phyloP scores from a whole-genome alignment of 1,140 invertebrate genomes.

The Listronotus bonariensis region DNA sequence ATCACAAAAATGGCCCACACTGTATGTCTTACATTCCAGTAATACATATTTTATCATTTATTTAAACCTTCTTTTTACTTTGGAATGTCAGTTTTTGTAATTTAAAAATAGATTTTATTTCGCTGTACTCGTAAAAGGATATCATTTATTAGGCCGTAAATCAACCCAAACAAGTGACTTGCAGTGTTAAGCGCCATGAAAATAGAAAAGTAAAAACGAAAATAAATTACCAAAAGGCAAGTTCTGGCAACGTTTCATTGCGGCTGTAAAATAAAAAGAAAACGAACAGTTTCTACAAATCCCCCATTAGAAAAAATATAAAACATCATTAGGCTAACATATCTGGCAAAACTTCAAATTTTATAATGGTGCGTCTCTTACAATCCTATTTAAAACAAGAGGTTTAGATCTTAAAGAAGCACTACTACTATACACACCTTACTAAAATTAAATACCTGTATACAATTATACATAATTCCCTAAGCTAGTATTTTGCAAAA shows the following conservation, averaged over 20 bases:
- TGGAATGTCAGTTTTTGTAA: background rate
- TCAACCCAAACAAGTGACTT: slow-evolving; percentile 24
- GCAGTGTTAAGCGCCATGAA: slow-evolving; percentile 13
- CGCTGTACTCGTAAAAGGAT: background rate
- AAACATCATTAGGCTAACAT: slow-evolving; percentile 10
- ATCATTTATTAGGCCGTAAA: slow-evolving; percentile 21
- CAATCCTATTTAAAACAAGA: no score
- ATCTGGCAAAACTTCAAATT: slow-evolving; percentile 18
- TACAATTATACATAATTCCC: no score
- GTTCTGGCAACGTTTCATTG: slow-evolving; percentile 9
- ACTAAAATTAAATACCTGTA: no score
- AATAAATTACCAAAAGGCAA: slow-evolving; percentile 16
- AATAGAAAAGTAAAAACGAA: slow-evolving; percentile 19
- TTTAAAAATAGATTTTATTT: background rate
- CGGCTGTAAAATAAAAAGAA: slow-evolving; percentile 8
- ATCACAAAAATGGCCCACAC: no score
- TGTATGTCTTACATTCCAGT: no score
- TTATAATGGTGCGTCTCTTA: background rate
- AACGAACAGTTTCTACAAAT: slow-evolving; percentile 2
- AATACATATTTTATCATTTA: no score
- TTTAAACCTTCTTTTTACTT: no score
- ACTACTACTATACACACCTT: no score
- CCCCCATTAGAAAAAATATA: background rate
- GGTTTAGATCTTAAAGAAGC: no score
- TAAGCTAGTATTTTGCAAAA: no score